phyloP scores from a whole-genome alignment of 2,113 vertebrate genomes.

The Otis tarda region DNA sequence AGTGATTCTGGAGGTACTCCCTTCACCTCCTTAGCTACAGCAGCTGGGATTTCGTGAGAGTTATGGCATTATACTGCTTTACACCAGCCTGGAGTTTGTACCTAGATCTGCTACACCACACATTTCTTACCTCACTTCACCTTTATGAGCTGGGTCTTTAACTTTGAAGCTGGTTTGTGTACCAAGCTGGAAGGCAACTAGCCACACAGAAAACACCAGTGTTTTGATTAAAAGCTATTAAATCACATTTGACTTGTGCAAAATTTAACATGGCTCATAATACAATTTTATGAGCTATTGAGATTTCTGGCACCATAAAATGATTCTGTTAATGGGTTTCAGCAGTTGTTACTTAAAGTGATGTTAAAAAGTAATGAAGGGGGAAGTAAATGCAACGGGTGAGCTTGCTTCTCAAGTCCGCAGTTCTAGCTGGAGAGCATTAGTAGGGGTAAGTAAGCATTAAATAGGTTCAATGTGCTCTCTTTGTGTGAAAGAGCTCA shows the following conservation, averaged over 20 bases:
- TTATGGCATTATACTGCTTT: background rate
- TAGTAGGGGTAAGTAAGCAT: constrained; percentile 17
- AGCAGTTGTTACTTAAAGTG: constrained; percentile 56
- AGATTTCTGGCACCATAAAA: constrained; percentile 64
- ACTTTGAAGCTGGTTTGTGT: constrained; percentile 23
- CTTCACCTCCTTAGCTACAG: background rate
- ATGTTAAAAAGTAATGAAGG: constrained; percentile 51
- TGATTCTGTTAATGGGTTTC: constrained; percentile 63
- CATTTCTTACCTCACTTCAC: constrained; percentile 1
- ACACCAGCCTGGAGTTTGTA: background rate
- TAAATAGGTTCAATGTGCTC: constrained; percentile 32
- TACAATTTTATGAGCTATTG: constrained; percentile 59
- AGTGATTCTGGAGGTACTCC: background rate
- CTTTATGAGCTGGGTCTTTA: background rate
- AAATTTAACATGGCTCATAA: constrained; percentile 52
- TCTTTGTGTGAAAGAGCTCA: constrained; percentile 26
- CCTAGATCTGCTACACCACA: background rate
- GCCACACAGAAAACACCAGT: background rate
- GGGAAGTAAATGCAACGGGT: constrained; percentile 20
- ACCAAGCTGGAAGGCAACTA: background rate
- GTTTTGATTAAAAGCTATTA: constrained; percentile 57
- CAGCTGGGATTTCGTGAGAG: background rate
- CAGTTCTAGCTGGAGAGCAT: background rate
- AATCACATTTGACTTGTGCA: constrained; percentile 40
- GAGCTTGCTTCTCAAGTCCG: constrained; percentile 11